Conservation (phyloP, 2,888 invertebrate genomes). For the Theretra japonica region DNA sequence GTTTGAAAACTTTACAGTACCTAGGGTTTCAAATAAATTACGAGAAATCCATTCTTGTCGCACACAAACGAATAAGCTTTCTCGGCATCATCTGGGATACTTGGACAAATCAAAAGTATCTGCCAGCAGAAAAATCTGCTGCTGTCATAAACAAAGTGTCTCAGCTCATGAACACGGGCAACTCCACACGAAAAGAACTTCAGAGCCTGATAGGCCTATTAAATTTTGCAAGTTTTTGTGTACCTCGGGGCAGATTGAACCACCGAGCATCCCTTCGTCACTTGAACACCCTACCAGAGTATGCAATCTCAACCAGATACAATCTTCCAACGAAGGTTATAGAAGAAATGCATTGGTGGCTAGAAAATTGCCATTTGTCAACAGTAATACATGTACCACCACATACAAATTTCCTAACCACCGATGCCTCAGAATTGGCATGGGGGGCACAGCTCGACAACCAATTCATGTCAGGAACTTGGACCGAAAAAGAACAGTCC, state of each 20-base stretch:
- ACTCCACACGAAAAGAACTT: conserved; percentile 26
- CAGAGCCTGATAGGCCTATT: conserved; percentile 8
- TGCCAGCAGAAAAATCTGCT: conserved; percentile 5
- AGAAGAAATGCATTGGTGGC: conserved; percentile 1
- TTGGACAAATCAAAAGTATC: conserved; percentile 26
- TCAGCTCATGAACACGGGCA: background rate
- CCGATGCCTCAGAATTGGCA: too few relatives aligned
- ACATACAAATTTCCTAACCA: background rate
- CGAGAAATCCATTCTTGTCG: conserved; percentile 33
- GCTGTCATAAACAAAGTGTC: background rate
- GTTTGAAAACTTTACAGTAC: conserved; percentile 25
- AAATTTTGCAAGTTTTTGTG: background rate
- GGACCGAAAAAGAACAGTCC: conserved; percentile 33
- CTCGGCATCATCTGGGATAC: conserved; percentile 40
- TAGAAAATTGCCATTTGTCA: conserved; percentile 1
- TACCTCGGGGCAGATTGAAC: conserved; percentile 17
- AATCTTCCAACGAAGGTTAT: background rate
- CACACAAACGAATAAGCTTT: conserved; percentile 35
- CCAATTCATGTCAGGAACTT: conserved; percentile 28
- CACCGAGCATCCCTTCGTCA: background rate
- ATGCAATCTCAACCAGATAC: background rate
- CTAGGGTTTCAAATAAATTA: conserved; percentile 37
- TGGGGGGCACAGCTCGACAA: background rate
- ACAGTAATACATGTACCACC: background rate
- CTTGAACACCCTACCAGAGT: conserved; percentile 1